Evolutionary conservation across 2,797 vertebrate genomes (phyloP), one percentile per base, ranked within the genome.

Genomic region (Paramormyrops hopkinsi): DNA sequence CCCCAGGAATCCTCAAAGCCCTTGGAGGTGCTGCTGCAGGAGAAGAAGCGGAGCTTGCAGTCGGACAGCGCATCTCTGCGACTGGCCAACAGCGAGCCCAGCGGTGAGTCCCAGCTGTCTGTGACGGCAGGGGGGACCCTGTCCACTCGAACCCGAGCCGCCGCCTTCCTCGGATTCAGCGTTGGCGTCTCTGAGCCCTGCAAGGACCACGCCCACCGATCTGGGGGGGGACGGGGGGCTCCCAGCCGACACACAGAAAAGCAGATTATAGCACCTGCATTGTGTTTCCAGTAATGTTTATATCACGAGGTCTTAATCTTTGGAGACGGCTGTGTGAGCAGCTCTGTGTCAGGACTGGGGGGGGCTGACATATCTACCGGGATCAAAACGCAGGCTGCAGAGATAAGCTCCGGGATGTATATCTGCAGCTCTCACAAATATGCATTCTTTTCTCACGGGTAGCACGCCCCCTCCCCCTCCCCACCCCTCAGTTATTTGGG

Each of bases 1-100:
- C 88, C 89, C 25, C 87, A 97, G 97, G 97, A 97, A 85, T 92
- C 95, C 19, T 94, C 96, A 86, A 97, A 97, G 93, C 96, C 97
- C 0, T 94, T 97, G 95, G 97, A 97, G 93, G 95, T 96, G 91
- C 94, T 97, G 92, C 94, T 97, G 93, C 95, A 96, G 93, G 97
- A 97, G 93, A 97, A 97, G 94, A 97, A 94, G 93, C 96, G 96
- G 83, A 93, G 95, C 0, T 91, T 96, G 92, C 96, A 97, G 94
- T 96, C 96, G 0, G 97, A 97, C 93, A 96, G 95, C 1, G 92
- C 95, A 89, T 93, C 95, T 0, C 94, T 97, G 90, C 96, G 96
- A 88, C 96, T 96, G 94, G 93, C 93, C 87, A 97, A 96, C 93
- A 97, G 94, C 54, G 96, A 97, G 93, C 93, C 96, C 93, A 97